Conservation (phyloP, 2,888 invertebrate species). For the Adelphocoris suturalis region DNA sequence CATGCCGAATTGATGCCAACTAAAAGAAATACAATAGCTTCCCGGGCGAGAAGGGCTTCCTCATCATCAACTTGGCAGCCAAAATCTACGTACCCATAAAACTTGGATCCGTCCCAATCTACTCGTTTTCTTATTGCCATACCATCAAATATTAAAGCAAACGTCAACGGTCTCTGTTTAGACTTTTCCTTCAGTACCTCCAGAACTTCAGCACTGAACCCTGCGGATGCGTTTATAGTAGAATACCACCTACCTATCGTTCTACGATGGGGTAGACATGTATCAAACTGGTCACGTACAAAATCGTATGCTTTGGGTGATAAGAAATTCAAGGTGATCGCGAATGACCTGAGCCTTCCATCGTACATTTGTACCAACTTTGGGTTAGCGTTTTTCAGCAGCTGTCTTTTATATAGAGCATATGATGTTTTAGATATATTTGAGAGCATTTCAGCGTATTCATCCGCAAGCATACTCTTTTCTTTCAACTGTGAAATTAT, state of each 20-base stretch:
- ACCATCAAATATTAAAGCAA: constrained; percentile 40
- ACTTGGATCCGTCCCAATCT: constrained; percentile 41
- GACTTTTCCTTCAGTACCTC: neutral
- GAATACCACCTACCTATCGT: constrained; percentile 47
- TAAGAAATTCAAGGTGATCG: constrained; percentile 58
- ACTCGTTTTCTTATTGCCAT: constrained; percentile 47
- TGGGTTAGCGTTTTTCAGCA: too few relatives aligned
- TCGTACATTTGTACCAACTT: constrained; percentile 50
- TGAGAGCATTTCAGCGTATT: neutral
- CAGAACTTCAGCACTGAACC: constrained; percentile 18
- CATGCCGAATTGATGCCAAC: constrained; percentile 60
- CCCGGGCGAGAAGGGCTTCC: constrained; percentile 46
- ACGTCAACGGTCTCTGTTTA: neutral
- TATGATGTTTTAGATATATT: neutral
- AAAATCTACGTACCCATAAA: constrained; percentile 71
- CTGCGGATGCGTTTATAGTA: neutral
- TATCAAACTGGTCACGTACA: constrained; percentile 47
- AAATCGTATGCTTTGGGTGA: constrained; percentile 58
- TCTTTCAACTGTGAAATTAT: neutral
- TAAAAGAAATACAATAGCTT: constrained; percentile 68
- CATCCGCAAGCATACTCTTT: neutral
- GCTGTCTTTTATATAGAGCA: too few relatives aligned
- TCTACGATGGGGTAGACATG: constrained; percentile 59
- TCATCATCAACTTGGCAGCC: constrained; percentile 48
- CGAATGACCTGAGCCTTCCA: constrained; percentile 45